These are phyloP conservation scores for Paradoxurus hermaphroditus DNA, from an alignment of 2,113 vertebrate species.

Conservation along the genomic window DNA sequence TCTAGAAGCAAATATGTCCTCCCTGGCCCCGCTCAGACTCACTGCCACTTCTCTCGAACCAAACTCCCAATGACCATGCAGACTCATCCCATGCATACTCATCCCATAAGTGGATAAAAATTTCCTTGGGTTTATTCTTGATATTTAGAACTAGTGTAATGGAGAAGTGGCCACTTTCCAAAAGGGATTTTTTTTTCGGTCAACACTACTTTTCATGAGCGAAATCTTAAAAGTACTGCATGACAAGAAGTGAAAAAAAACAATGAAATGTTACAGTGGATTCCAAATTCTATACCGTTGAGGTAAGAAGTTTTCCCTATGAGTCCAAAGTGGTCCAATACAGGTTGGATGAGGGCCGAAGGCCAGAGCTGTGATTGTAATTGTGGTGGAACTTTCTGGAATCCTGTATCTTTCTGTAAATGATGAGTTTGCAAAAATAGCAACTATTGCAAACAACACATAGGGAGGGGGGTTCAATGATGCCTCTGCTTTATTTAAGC, in stretches of 20 bases:
- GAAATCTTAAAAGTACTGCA: not conserved
- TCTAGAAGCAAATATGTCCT: not conserved
- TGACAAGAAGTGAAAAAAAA: not conserved
- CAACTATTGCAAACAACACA: not conserved
- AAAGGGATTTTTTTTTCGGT: not conserved
- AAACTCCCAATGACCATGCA: not conserved
- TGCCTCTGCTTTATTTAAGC: not conserved
- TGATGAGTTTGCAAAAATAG: not conserved
- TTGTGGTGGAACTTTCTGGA: not conserved
- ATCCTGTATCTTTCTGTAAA: not conserved
- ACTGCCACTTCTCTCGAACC: not conserved
- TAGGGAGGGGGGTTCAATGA: not conserved
- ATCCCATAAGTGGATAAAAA: not conserved
- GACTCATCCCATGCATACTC: not conserved
- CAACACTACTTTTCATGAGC: not conserved
- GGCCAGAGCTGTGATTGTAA: not conserved
- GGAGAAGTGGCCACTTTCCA: not conserved
- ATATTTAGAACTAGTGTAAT: not conserved
- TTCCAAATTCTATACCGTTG: not conserved
- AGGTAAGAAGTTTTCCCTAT: not conserved
- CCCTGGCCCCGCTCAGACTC: not conserved
- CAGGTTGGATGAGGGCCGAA: not conserved
- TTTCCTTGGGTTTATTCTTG: not conserved
- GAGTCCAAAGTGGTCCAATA: not conserved
- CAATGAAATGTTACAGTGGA: not conserved